Base-by-base conservation (phyloP, 2,113 vertebrate species). In the Prunella himalayana region DNA sequence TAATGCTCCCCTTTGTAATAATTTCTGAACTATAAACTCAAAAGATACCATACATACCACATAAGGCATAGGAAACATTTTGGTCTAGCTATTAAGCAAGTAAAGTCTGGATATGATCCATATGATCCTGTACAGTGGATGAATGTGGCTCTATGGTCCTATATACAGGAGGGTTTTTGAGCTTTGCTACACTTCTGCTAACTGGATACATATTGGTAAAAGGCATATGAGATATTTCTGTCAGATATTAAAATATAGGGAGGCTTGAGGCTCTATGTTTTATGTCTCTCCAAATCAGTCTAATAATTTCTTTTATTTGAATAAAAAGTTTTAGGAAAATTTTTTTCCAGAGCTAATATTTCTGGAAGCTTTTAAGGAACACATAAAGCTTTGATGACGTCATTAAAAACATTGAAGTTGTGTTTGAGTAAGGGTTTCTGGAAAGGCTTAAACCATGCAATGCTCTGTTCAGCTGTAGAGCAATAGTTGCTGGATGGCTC, bases 291-390 rank as follows among this genome's bases (percentile, higher is more conserved):
- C 75, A 77, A 86, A 93, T 92, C 80, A 64, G 76, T n/a, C 24
- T 47, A 90, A 88, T 83, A 57, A 66, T 83, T 90, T 53, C 15
- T 96, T 90, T 88, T 92, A 24, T 76, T 95, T 73, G 47, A 95
- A 80, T 80, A 75, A 77, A 80, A 76, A 15, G 6, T 51, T 31
- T 90, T 31, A 20, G 77, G 50, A 33, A 80, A 92, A 86, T 47
- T 83, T 87, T 60, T 77, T 92, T 95, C 64, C 71, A 86, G 71
- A 81, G 51, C 27, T 89, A 83, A 37, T 31, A 59, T 84, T 88
- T 88, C 56, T 92, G 86, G 64, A 78, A 94, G 49, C 18, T 84
- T 94, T 92, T 86, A 94, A 84, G 71, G 51, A 94, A 63, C n/a
- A 19, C 31, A 42, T 78, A 87, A 86, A 90, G 10, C 27, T 93